A percentile compares a stretch with the other conserved stretches of the same genome.
phyloP scores from a whole-genome alignment of 2,797 vertebrate species.

The Acanthiza pusilla region DNA sequence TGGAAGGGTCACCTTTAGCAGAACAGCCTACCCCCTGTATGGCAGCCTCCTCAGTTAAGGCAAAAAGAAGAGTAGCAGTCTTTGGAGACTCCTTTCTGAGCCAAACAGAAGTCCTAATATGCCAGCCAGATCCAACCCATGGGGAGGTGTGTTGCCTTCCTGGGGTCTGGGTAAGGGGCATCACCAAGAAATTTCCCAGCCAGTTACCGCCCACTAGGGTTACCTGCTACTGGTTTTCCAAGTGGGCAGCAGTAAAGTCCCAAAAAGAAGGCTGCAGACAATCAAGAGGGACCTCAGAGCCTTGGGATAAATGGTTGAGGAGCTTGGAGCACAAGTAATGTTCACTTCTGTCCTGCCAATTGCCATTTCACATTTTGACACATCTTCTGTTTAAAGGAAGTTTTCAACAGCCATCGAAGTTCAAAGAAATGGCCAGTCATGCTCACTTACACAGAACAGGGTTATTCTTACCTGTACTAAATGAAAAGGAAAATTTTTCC shows the following conservation, averaged over 20 bases:
- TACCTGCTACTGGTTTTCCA: not conserved
- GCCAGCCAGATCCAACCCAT: no score
- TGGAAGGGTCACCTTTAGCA: accelerated
- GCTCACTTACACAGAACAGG: not conserved
- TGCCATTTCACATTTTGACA: not conserved
- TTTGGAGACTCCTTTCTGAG: not conserved
- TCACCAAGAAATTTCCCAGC: not conserved
- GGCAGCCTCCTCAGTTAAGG: not conserved
- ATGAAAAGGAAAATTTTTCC: not conserved
- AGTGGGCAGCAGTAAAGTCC: not conserved
- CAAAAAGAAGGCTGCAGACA: not conserved
- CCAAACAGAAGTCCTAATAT: not conserved
- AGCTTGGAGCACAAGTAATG: not conserved
- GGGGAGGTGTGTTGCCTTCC: not conserved
- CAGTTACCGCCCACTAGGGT: not conserved
- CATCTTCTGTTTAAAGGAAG: not conserved
- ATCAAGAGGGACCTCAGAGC: not conserved
- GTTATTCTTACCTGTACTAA: not conserved
- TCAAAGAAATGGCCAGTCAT: not conserved
- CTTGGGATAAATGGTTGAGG: not conserved
- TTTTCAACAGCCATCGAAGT: not conserved
- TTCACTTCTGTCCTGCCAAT: not conserved
- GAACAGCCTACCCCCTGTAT: no score
- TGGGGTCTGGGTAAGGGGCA: not conserved
- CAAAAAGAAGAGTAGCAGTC: not conserved